phyloP scores from a whole-genome alignment of 2,888 invertebrate species.

The Caenorhabditis japonica region DNA sequence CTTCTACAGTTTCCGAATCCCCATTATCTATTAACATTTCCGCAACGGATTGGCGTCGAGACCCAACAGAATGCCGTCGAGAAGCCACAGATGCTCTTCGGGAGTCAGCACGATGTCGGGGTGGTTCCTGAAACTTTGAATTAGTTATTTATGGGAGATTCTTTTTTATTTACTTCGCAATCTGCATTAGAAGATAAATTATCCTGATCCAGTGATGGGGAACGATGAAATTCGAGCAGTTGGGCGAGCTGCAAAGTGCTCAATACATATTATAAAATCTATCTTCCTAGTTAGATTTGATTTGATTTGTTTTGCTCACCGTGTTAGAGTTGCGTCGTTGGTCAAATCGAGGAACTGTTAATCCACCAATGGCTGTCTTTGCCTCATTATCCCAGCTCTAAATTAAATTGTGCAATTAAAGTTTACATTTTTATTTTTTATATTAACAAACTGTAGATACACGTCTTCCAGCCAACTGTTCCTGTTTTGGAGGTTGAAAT shows the following conservation, averaged over 20 bases:
- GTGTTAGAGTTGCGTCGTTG: conserved; percentile 44
- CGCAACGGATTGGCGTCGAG: conserved; percentile 41
- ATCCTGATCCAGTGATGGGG: conserved; percentile 12
- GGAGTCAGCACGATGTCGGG: conserved; percentile 3
- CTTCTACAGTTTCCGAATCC: conserved; percentile 15
- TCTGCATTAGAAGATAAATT: background rate
- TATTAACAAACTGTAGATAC: conserved; percentile 28
- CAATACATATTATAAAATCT: too few species aligned
- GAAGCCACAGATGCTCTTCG: background rate
- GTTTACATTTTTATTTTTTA: background rate
- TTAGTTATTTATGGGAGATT: too few species aligned
- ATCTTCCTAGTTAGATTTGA: too few species aligned
- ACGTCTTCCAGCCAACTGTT: conserved; percentile 16
- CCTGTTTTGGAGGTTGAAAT: background rate
- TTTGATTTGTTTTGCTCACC: conserved; percentile 4
- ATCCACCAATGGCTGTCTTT: conserved; percentile 1
- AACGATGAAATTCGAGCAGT: conserved; percentile 35
- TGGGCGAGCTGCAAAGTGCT: conserved; percentile 32
- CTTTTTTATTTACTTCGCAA: background rate
- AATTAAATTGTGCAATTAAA: background rate
- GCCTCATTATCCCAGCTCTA: conserved; percentile 50
- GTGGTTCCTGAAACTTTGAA: conserved; percentile 4
- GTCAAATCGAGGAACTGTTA: conserved; percentile 23
- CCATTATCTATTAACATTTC: conserved; percentile 43
- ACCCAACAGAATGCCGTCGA: conserved; percentile 17